Percentiles rank a stretch among this genome's conserved stretches.
Evolutionary conservation across 1,140 invertebrate genomes (phyloP).

Genomic region (Caligus rogercresseyi): DNA sequence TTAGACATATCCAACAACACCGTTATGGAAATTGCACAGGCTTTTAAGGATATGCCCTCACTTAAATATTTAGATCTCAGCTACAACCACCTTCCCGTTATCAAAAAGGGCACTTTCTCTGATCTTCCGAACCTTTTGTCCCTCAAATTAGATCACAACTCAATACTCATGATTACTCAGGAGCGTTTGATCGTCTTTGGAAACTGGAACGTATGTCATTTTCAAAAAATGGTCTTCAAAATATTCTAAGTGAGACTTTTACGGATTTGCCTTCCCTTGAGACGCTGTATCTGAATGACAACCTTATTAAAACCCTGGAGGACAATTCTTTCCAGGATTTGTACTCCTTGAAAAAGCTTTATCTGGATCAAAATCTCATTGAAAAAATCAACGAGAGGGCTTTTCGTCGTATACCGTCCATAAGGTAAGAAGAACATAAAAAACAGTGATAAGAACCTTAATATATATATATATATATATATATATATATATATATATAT

Average conservation of each 20-base stretch:
- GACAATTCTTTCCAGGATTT: conserved; percentile 11
- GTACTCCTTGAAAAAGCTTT: conserved; percentile 11
- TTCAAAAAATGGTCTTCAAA: conserved; percentile 16
- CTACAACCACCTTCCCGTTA: conserved; percentile 43
- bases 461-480: neutral
- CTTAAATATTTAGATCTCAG: conserved; percentile 33
- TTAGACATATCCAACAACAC: conserved; percentile 25
- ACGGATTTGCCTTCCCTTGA: conserved; percentile 12
- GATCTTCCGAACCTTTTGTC: conserved; percentile 38
- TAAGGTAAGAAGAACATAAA: conserved; percentile 12
- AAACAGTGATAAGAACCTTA: neutral
- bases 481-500: neutral
- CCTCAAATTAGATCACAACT: conserved; percentile 14
- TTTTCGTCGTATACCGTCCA: conserved; percentile 7
- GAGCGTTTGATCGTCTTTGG: conserved; percentile 12
- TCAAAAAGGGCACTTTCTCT: conserved; percentile 48
- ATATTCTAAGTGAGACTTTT: neutral
- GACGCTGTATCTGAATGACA: conserved; percentile 16
- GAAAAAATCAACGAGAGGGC: conserved; percentile 7
- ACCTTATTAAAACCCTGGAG: conserved; percentile 12
- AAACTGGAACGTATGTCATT: conserved; percentile 1
- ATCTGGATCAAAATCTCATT: conserved; percentile 10
- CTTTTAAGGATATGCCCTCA: conserved; percentile 38
- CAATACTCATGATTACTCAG: conserved; percentile 7
- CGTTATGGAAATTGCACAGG: conserved; percentile 21